Base-by-base conservation (phyloP, 2,888 invertebrate genomes). In the Macrostomum cliftonense region DNA sequence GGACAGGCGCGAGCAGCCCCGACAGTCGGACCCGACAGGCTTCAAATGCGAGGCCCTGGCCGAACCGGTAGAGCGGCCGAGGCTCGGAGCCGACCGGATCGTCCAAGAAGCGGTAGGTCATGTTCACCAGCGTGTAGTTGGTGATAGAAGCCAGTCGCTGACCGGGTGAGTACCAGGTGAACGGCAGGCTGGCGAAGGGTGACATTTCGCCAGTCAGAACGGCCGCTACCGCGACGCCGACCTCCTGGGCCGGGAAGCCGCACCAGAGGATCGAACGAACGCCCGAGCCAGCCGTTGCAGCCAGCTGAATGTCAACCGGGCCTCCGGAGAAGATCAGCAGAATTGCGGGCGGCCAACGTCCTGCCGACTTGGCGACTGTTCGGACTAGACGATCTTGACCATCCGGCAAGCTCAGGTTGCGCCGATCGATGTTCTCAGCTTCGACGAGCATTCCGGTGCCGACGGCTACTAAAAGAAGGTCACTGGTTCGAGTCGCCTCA, bases 171-270 rank as follows among this genome's bases (percentile, higher is more conserved):
- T 59, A 61, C 65, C 65, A 67, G 1, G 67, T 66, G 45, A 57
- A 58, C 2, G 66, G 63, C 13, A 66, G 53, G 21, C 67, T 55
- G 12, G 58, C 67, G 4, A 61, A 62, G 9, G 63, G 64, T 7
- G 19, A 17, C 17, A 43, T 43, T 16, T n/a, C n/a, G n/a, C 17
- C n/a, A 7, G 54, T 56, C 19, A 67, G 44, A 1, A 61, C 58
- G 21, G 55, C 53, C 16, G 52, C 52, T 12, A 67, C 49, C 2
- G 65, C 64, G 14, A 55, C 58, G 1, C 67, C 67, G 2, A 63
- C 57, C 1, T 60, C 54, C 53, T 66, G 64, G 5, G 62, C 65
- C 4, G 67, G 65, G 52, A 63, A 63, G 52, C 61, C 62, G 45
- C 63, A 62, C 49, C 60, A 58, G 7, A 65, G 28, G 50, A 59